Evolutionary conservation across 2,797 vertebrate species (phyloP).

Genomic region (Borostomias antarcticus): DNA sequence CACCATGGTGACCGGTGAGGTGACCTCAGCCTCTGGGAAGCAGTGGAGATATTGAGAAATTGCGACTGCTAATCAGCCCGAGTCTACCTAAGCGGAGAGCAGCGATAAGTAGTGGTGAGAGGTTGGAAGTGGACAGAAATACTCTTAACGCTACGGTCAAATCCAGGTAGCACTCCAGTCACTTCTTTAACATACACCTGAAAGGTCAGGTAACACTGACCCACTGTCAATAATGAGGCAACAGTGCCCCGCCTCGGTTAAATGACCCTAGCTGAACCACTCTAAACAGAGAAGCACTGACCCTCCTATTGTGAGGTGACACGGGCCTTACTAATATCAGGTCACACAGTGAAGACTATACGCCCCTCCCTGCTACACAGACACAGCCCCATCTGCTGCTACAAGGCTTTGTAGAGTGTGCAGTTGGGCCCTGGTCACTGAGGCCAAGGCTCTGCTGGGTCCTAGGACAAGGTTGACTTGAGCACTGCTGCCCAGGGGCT

Average conservation of each 20-base stretch:
- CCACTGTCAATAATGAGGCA: slow-evolving; percentile 11
- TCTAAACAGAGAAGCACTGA: slow-evolving; percentile 6
- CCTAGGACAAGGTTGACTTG: slow-evolving; percentile 23
- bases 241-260: neutral
- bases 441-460: slow-evolving; percentile 50
- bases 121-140: neutral
- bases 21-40: neutral
- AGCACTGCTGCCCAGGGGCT: slow-evolving; percentile 51
- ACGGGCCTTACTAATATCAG: slow-evolving; percentile 6
- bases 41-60: neutral
- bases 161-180: neutral
- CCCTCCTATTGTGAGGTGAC: slow-evolving; percentile 36
- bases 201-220: neutral
- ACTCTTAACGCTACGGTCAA: neutral
- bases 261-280: neutral
- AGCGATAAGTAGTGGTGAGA: neutral
- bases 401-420: slow-evolving; percentile 25
- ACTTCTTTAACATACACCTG: neutral
- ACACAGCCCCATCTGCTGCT: slow-evolving; percentile 59
- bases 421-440: slow-evolving; percentile 24
- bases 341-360: slow-evolving; percentile 10
- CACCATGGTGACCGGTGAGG: neutral
- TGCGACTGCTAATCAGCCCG: slow-evolving; percentile 12
- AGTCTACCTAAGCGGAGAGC: neutral
- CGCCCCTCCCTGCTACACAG: slow-evolving; percentile 2